Evolutionary conservation across 2,113 vertebrate genomes (phyloP).

Genomic region (Hippocampus abdominalis): DNA sequence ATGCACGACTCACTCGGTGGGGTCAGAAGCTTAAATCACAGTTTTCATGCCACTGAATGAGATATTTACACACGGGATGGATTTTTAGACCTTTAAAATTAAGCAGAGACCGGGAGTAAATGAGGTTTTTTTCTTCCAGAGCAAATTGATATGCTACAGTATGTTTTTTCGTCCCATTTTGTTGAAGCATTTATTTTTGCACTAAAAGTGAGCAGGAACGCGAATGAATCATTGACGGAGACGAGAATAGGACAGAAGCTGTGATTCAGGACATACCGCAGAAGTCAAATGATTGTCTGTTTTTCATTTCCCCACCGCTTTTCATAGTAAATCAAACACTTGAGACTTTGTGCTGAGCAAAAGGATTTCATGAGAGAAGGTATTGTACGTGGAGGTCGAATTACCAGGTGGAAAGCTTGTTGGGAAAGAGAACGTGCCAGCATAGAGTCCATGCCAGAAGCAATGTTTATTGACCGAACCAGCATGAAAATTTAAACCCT

Average conservation of each 20-base stretch:
- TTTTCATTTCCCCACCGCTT: too few relatives aligned
- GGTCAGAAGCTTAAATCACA: not conserved
- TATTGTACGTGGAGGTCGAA: conserved; percentile 24
- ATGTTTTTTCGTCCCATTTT: not conserved
- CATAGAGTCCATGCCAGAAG: not conserved
- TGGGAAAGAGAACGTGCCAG: conserved; percentile 17
- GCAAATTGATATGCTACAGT: not conserved
- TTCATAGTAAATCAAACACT: too few relatives aligned
- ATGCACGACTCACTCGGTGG: not conserved
- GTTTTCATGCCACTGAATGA: not conserved
- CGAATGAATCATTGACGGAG: conserved; percentile 1
- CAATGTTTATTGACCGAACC: conserved; percentile 45
- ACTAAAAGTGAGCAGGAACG: not conserved
- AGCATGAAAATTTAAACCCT: conserved; percentile 52
- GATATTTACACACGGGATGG: not conserved
- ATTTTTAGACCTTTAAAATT: not conserved
- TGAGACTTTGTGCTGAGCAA: conserved; percentile 14
- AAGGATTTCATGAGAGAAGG: conserved; percentile 17
- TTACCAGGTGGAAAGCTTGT: conserved; percentile 27
- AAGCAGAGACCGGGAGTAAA: not conserved
- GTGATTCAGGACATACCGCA: conserved; percentile 42
- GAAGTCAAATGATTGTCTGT: too few relatives aligned
- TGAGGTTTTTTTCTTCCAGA: not conserved
- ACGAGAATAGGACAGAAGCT: conserved; percentile 21
- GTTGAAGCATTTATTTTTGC: not conserved